A percentile compares a stretch with the other conserved stretches of the same genome.
phyloP scores from a whole-genome alignment of 2,888 invertebrate genomes.

The Cecidostiba fungosa region DNA sequence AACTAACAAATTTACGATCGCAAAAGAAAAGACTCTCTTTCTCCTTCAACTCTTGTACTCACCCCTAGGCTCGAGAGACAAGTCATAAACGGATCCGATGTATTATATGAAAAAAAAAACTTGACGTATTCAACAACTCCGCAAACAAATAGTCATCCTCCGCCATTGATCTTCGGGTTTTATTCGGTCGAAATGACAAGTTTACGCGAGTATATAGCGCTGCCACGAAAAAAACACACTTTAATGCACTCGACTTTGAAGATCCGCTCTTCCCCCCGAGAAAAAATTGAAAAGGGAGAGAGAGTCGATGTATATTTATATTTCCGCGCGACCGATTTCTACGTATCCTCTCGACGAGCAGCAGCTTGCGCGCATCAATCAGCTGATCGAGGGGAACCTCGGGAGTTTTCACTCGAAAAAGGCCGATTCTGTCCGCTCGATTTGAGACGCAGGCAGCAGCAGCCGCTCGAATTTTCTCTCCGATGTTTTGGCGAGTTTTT shows the following conservation, averaged over 20 bases:
- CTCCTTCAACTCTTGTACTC: constrained; percentile 12
- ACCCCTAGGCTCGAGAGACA: background rate
- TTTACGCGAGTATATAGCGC: constrained; percentile 13
- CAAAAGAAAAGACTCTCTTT: background rate
- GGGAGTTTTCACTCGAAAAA: background rate
- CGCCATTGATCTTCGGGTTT: constrained; percentile 1
- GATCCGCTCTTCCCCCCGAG: background rate
- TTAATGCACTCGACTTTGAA: constrained; percentile 23
- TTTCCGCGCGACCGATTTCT: constrained; percentile 27
- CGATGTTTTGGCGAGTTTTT: background rate
- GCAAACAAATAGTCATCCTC: background rate
- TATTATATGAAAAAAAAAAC: background rate
- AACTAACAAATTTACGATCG: constrained; percentile 11
- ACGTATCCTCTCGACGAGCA: background rate
- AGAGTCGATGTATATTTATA: background rate
- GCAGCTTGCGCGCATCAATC: constrained; percentile 7
- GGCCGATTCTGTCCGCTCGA: constrained; percentile 34
- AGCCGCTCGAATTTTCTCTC: background rate
- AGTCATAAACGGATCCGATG: background rate
- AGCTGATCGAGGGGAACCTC: background rate
- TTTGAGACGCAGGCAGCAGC: constrained; percentile 11
- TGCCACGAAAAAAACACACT: background rate
- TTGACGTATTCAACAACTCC: background rate
- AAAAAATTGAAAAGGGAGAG: background rate
- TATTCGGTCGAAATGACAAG: constrained; percentile 34